Percentiles rank a stretch among this genome's conserved stretches.
Conservation (phyloP, 2,888 invertebrate species). For the Autographa gamma region DNA sequence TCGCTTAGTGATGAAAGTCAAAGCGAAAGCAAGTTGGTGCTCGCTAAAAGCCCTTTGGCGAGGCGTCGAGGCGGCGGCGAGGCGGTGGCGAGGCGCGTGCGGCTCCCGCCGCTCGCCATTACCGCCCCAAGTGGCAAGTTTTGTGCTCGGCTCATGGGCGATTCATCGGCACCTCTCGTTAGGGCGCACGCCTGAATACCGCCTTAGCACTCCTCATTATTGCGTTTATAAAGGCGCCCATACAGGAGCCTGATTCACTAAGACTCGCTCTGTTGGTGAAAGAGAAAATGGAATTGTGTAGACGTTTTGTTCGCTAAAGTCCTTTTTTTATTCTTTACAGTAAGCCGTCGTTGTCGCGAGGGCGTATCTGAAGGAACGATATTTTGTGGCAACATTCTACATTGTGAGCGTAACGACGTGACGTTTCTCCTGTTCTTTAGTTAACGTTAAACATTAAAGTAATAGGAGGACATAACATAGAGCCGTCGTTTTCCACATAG, state of each 20-base stretch:
- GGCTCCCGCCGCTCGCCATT: constrained; percentile 68
- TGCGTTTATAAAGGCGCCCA: constrained; percentile 88
- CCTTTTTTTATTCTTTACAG: constrained; percentile 76
- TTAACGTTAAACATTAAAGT: constrained; percentile 68
- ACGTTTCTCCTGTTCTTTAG: constrained; percentile 65
- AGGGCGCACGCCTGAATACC: constrained; percentile 84
- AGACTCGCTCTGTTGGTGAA: constrained; percentile 83
- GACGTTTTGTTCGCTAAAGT: constrained; percentile 82
- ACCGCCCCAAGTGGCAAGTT: constrained; percentile 83
- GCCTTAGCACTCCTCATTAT: constrained; percentile 88
- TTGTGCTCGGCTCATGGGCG: constrained; percentile 84
- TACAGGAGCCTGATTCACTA: constrained; percentile 86
- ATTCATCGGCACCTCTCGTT: constrained; percentile 87
- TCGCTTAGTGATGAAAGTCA: constrained; percentile 77
- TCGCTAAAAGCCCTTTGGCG: constrained; percentile 83
- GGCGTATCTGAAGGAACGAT: constrained; percentile 66
- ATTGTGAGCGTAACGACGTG: constrained; percentile 73
- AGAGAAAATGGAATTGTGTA: constrained; percentile 88
- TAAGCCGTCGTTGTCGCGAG: constrained; percentile 65
- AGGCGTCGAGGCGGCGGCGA: constrained; percentile 65
- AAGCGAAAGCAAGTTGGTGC: constrained; percentile 80
- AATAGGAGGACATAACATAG: constrained; percentile 63
- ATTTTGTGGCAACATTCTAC: constrained; percentile 74
- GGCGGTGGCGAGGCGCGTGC: constrained; percentile 51
- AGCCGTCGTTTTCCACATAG: constrained; percentile 59